These are phyloP conservation scores for Eutolmus rufibarbis DNA, from an alignment of 2,888 invertebrate genomes.

Conservation along the genomic window DNA sequence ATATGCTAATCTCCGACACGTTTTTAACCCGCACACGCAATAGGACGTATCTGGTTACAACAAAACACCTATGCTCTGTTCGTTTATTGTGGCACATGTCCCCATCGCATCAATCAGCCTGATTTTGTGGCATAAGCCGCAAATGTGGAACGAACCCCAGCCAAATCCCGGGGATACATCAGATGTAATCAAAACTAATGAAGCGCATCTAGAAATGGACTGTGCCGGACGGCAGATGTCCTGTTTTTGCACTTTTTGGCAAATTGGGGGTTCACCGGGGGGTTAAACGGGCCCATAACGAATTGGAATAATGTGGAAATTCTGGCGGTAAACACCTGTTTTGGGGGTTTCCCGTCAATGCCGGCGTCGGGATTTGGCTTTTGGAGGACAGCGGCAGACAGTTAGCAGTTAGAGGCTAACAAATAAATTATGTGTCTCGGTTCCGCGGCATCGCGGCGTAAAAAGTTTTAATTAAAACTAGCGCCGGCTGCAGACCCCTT, in stretches of 20 bases:
- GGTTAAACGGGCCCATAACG: neutral
- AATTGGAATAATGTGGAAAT: neutral
- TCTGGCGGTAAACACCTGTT: slow-evolving; percentile 23
- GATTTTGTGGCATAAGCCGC: slow-evolving; percentile 28
- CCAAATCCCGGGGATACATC: neutral
- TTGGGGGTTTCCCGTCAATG: neutral
- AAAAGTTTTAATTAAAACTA: slow-evolving; percentile 35
- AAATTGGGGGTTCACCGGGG: neutral
- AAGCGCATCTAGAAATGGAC: slow-evolving; percentile 20
- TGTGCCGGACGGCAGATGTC: neutral
- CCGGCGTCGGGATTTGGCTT: neutral
- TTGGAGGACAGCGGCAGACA: neutral
- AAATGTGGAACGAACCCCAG: neutral
- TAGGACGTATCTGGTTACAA: neutral
- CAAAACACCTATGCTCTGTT: neutral
- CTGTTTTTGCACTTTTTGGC: neutral
- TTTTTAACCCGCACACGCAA: slow-evolving; percentile 6
- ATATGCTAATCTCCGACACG: slow-evolving; percentile 12
- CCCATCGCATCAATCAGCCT: slow-evolving; percentile 25
- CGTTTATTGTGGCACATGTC: slow-evolving; percentile 26
- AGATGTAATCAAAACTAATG: slow-evolving; percentile 30
- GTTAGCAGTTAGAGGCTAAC: neutral
- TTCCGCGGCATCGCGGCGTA: neutral
- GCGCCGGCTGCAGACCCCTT: neutral
- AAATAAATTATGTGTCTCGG: neutral